Evolutionary conservation across 2,888 invertebrate species (phyloP), one percentile per base, ranked within the genome.

Genomic region (Temnothorax rugatulus): DNA sequence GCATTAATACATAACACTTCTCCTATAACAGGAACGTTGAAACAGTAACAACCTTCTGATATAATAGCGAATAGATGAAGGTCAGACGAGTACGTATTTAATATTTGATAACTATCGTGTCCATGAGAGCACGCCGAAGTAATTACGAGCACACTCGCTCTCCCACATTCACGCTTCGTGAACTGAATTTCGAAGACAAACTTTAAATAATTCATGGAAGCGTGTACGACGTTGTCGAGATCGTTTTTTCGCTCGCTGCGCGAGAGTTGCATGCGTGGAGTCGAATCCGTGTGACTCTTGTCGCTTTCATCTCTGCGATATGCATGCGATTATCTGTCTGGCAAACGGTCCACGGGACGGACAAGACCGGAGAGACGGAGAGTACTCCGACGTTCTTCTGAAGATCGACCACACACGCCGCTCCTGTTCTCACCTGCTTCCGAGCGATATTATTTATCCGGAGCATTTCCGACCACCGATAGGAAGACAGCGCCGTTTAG

Each of bases 381-480:
- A 25, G 9, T 2, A 4, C n/a, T 25, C 11, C 21, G 44, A 21
- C 9, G 18, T 29, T 29, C 29, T 25, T 18, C 13, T 38, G 38
- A 66, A 29, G 47, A n/a, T 1, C 50, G 57, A 47, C 68, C 59
- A 69, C 66, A 83, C 66, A 66, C 64, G 73, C 64, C 7, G 64
- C 21, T 61, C 11, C 25, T 5, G 2, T 4, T 41, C 57, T 84
- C 83, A 84, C 84, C 86, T 87, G 87, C 77, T 50, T 52, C 13
- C 66, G 21, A 25, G 50, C 61, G 75, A 68, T 86, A 87, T 91
- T 91, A 89, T 89, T 91, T 88, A 90, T 90, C 83, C 86, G 73
- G 38, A 38, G 76, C 85, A 82, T 89, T 86, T 77, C 83, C 84
- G 85, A 61, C 18, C 21, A 68, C 81, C 61, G 84, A 88, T 84